phyloP scores from a whole-genome alignment of 2,113 vertebrate genomes.

The Parus major region DNA sequence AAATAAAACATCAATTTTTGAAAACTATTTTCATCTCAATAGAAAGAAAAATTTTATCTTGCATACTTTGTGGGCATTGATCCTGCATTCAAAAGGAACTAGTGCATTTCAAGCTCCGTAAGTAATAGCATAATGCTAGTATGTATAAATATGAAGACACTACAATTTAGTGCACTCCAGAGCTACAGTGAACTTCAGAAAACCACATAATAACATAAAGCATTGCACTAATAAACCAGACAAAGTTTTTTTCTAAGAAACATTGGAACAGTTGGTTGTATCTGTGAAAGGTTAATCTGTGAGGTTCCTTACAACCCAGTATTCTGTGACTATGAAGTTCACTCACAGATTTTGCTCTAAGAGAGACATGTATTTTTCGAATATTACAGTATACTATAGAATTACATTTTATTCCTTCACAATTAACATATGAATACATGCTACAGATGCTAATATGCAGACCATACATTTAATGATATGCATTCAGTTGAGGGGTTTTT shows the following conservation, averaged over 20 bases:
- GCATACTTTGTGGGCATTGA: not conserved
- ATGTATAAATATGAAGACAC: slow-evolving; percentile 9
- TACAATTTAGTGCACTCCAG: slow-evolving; percentile 20
- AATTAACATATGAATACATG: not conserved
- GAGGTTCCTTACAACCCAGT: not conserved
- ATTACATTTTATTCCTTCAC: not conserved
- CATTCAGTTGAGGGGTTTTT: not conserved
- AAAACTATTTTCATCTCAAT: not conserved
- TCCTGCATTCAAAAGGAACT: slow-evolving; percentile 4
- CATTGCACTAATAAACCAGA: not conserved
- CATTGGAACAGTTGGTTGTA: not conserved
- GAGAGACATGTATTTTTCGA: not conserved
- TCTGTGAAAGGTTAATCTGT: not conserved
- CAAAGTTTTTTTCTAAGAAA: not conserved
- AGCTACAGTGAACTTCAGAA: slow-evolving; percentile 35
- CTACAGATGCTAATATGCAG: not conserved
- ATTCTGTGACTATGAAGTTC: not conserved
- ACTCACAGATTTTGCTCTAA: not conserved
- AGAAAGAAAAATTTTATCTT: not conserved
- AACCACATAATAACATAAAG: slow-evolving; percentile 19
- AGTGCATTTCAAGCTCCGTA: slow-evolving; percentile 18
- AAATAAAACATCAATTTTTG: not conserved
- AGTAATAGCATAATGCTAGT: not conserved
- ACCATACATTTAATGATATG: not conserved
- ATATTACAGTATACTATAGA: not conserved